Evolutionary conservation across 2,888 invertebrate genomes (phyloP).

Genomic region (Lutraria lutraria): DNA sequence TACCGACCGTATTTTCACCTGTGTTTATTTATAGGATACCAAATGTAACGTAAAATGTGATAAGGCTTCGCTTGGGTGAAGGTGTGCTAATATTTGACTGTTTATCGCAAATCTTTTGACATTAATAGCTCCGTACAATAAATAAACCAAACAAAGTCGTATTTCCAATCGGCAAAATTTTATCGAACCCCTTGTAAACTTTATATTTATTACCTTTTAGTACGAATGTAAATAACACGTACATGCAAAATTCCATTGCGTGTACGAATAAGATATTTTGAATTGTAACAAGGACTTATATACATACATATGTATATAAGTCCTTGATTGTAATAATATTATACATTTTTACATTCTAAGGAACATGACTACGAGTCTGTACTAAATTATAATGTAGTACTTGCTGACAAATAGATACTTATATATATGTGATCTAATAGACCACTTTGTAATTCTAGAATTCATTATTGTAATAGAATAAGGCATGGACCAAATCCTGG

Average conservation of each 20-base stretch:
- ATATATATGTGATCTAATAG: no score
- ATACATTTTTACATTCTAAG: no score
- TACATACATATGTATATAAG: no score
- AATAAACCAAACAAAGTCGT: neutral
- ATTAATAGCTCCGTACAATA: constrained; percentile 4
- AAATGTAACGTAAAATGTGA: constrained; percentile 12
- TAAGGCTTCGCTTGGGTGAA: constrained; percentile 31
- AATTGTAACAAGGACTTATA: no score
- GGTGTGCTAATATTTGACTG: constrained; percentile 8
- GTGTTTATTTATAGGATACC: neutral
- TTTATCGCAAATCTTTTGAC: neutral
- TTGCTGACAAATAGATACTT: no score
- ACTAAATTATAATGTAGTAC: no score
- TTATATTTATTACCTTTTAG: neutral
- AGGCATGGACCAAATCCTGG: no score
- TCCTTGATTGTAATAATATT: no score
- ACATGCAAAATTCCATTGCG: neutral
- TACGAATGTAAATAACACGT: neutral
- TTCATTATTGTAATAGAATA: no score
- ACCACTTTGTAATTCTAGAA: no score
- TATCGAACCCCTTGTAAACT: neutral
- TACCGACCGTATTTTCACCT: constrained; percentile 37
- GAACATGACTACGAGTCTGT: no score
- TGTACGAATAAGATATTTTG: neutral
- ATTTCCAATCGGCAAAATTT: neutral